Base-by-base conservation (phyloP, 1,140 invertebrate species). In the Atta colombica region DNA sequence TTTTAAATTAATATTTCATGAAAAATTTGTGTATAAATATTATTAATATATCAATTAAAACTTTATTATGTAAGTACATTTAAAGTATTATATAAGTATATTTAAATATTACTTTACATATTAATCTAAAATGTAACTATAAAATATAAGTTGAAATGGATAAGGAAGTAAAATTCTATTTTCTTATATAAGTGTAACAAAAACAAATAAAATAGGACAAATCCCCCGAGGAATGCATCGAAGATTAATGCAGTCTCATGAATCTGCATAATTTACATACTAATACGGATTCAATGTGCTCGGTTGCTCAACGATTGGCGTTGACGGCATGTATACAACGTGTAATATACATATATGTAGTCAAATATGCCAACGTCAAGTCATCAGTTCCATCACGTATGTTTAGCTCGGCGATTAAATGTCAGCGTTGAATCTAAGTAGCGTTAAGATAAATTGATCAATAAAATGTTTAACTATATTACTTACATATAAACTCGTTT, bases 261-360 rank as follows among this genome's bases (percentile, higher is more conserved):
- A 72, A 90, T 90, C 78, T 87, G 85, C 88, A 92, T 89, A 93
- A 92, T 92, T 92, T 90, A 55, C 87, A 93, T 92, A 78, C 77
- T 90, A 92, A 92, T 92, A 88, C 72, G 82, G 61, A 87, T 80
- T 68, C 88, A 86, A 89, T 88, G 61, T 69, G 55, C 55, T 39
- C 71, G 65, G 88, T 88, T 86, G 75, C 71, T 87, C 77, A 82
- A 87, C 68, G 60, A 25, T 39, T 81, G 45, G 71, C 74, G 60
- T 88, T 65, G 75, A 80, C 28, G 28, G 14, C 39, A 51, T 28
- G 49, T 68, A 35, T 39, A 58, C 61, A 69, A 68, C 65, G 16
- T 28, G 39, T 18, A 74, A 74, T 45, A 58, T 55, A 69, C 65
- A 53, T 53, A 49, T 21, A 82, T 35, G 45, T 61, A 49, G 18